Evolutionary conservation across 2,888 invertebrate genomes (phyloP).

Genomic region (Chymomyza procnemis): DNA sequence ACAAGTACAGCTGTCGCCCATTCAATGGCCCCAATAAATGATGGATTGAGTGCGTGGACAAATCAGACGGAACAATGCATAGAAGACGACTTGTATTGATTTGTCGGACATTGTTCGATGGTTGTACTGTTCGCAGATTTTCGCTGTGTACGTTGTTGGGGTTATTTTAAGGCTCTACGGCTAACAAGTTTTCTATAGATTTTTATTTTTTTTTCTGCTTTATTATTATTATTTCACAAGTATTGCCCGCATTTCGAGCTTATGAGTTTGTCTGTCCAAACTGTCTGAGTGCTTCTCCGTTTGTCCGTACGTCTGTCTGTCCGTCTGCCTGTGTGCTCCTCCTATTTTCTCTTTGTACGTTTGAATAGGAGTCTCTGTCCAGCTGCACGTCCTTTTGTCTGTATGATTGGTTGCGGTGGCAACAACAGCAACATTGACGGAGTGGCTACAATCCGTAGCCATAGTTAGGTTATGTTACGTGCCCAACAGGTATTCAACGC

Average conservation of each 20-base stretch:
- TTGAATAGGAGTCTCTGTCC: conserved; percentile 8
- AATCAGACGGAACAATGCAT: not conserved
- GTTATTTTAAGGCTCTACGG: not conserved
- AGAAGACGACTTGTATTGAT: conserved; percentile 29
- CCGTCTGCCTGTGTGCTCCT: not conserved
- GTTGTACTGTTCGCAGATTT: conserved; percentile 31
- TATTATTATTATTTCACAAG: not conserved
- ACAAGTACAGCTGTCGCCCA: not conserved
- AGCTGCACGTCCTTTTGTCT: conserved; percentile 13
- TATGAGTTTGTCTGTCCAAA: conserved; percentile 1
- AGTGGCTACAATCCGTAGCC: not conserved
- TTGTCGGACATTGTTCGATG: conserved; percentile 13
- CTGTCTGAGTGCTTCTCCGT: too few species aligned
- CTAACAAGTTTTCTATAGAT: conserved; percentile 17
- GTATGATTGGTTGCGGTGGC: conserved; percentile 54
- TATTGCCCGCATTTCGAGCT: not conserved
- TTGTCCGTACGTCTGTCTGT: not conserved
- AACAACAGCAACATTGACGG: conserved; percentile 25
- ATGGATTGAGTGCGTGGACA: not conserved
- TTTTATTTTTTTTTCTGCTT: conserved; percentile 10
- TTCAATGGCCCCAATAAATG: not conserved
- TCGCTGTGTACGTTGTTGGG: conserved; percentile 22
- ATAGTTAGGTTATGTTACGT: conserved; percentile 41
- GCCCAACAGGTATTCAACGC: conserved; percentile 25
- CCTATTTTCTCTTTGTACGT: not conserved